A percentile compares a stretch with the other conserved stretches of the same genome.
Evolutionary conservation across 2,113 vertebrate genomes (phyloP).

Genomic region (Cebus imitator): DNA sequence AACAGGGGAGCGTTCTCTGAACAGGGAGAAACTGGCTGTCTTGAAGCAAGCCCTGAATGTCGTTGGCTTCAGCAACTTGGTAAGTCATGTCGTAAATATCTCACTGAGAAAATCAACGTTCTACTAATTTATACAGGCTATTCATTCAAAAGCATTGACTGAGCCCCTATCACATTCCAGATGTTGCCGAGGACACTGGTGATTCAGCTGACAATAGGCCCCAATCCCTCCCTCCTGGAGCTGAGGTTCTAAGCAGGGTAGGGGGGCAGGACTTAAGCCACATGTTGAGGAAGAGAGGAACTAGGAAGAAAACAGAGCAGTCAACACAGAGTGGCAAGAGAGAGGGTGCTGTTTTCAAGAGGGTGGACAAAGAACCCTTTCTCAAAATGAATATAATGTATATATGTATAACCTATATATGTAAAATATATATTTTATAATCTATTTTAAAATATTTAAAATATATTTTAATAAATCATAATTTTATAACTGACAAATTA

Average conservation of each 20-base stretch:
- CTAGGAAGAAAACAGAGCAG: accelerated
- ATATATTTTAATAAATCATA: too few species aligned
- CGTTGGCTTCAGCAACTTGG: conserved; percentile 91
- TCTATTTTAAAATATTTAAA: too few species aligned
- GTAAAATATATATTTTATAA: too few species aligned
- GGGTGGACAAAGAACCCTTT: neutral
- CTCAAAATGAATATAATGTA: neutral
- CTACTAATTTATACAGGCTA: neutral
- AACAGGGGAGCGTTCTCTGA: conserved; percentile 83
- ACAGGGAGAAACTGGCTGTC: conserved; percentile 87
- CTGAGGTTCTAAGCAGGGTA: accelerated
- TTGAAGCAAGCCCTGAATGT: conserved; percentile 91
- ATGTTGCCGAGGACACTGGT: neutral
- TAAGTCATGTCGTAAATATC: conserved; percentile 77
- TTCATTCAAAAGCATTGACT: neutral
- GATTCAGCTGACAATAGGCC: neutral
- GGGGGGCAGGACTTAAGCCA: accelerated
- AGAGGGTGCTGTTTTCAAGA: neutral
- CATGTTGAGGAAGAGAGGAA: accelerated
- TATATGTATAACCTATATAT: neutral
- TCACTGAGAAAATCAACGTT: conserved; percentile 39
- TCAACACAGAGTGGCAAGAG: too few species aligned
- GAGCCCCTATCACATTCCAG: too few species aligned
- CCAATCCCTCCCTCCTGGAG: too few species aligned
- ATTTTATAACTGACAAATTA: too few species aligned